Percentiles rank a stretch among this genome's conserved stretches.
phyloP scores from a whole-genome alignment of 2,113 vertebrate genomes.

The Panthera uncia region DNA sequence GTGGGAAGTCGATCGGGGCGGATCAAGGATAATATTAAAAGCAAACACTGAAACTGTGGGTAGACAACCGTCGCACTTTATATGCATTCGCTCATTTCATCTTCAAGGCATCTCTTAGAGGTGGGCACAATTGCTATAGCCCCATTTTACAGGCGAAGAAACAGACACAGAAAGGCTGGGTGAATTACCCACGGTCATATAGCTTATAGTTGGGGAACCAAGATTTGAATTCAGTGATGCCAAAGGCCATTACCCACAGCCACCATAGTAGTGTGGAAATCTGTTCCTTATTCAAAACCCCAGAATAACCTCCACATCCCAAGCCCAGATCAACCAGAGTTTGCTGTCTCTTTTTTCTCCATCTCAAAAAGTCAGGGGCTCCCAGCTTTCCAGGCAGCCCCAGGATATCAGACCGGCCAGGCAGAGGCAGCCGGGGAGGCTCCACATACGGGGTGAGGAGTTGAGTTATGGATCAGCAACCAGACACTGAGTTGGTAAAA shows the following conservation, averaged over 20 bases:
- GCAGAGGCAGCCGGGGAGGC: neutral
- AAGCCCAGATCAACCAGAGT: neutral
- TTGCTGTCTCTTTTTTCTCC: neutral
- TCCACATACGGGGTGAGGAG: neutral
- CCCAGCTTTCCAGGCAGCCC: neutral
- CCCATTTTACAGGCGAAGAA: neutral
- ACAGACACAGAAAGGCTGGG: neutral
- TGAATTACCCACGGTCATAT: neutral
- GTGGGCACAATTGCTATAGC: no score
- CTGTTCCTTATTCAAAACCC: neutral
- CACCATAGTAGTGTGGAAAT: neutral
- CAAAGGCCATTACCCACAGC: neutral
- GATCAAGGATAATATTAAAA: neutral
- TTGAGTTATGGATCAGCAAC: neutral
- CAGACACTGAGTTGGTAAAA: no score
- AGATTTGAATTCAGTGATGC: neutral
- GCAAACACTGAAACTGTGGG: neutral
- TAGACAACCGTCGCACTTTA: no score
- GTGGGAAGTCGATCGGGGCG: neutral
- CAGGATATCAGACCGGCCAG: accelerated
- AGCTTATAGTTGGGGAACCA: neutral
- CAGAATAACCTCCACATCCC: neutral
- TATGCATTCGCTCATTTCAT: neutral
- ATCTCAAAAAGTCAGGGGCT: neutral
- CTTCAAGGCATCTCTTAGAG: neutral